Evolutionary conservation across 2,888 invertebrate genomes (phyloP).

Genomic region (Cryptophagus acutangulus): DNA sequence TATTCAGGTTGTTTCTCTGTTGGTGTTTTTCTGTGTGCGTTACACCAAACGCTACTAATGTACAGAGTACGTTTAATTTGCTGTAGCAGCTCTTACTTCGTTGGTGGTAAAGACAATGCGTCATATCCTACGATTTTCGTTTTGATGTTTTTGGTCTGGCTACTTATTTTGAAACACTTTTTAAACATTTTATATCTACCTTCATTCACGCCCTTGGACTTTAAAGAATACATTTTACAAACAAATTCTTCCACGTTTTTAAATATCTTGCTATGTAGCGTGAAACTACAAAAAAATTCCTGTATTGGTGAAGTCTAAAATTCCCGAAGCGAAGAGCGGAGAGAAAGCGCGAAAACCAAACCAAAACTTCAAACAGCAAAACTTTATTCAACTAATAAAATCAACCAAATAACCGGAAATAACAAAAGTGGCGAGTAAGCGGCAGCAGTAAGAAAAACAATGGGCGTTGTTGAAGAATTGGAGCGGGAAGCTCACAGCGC

Average conservation of each 20-base stretch:
- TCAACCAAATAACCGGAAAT: too few species aligned
- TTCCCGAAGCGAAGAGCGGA: too few species aligned
- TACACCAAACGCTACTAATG: slow-evolving; percentile 16
- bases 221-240: slow-evolving; percentile 20
- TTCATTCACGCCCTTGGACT: slow-evolving; percentile 24
- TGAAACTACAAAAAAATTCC: too few species aligned
- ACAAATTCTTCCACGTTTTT: slow-evolving; percentile 7
- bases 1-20: slow-evolving; percentile 12
- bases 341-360: too few species aligned
- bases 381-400: too few species aligned
- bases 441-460: too few species aligned
- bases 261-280: too few species aligned
- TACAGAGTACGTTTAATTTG: slow-evolving; percentile 12
- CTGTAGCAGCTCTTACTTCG: slow-evolving; percentile 12
- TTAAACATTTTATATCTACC: slow-evolving; percentile 29
- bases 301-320: too few species aligned
- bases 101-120: slow-evolving; percentile 15
- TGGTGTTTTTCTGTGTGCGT: slow-evolving; percentile 13
- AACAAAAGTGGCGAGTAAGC: too few species aligned
- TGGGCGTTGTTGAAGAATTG: too few species aligned
- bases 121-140: slow-evolving; percentile 18
- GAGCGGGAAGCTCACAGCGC: too few species aligned
- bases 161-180: slow-evolving; percentile 25
- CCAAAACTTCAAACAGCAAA: too few species aligned
- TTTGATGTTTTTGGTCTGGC: slow-evolving; percentile 21